Base-by-base conservation (phyloP, 1,140 invertebrate genomes). In the Physella acuta region DNA sequence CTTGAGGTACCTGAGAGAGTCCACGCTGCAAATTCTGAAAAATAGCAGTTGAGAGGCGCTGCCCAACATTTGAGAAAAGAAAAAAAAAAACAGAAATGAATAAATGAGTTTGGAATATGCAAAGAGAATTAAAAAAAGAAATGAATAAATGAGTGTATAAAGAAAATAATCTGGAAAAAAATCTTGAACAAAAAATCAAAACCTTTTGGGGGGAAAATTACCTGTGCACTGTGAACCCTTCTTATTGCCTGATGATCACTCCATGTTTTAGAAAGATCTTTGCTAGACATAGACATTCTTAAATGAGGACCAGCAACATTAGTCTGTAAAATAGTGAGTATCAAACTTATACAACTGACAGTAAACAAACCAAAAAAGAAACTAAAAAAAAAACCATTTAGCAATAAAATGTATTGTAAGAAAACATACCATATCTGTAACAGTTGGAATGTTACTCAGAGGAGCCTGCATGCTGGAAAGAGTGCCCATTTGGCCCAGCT, bases 201-300 rank as follows among this genome's bases (percentile, higher is more conserved):
- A n/a, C n/a, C n/a, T n/a, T n/a, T n/a, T n/a, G n/a, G n/a, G n/a
- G n/a, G n/a, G n/a, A n/a, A n/a, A 30, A 14, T 17, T n/a, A 68
- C 66, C 66, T 68, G 66, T 5, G 55, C 37, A 60, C 66, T 68
- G 37, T 60, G 53, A 3, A 51, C 55, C 34, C 66, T 59, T 28
- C 39, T 58, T 11, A 59, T 3, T 1, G 56, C 24, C 11, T 44
- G 59, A 33, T 39, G 55, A 14, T 68, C 66, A 59, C 30, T 33
- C 66, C 66, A 68, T 20, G 36, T 20, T 68, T 68, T 68, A 26
- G 66, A 30, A 26, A 44, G 39, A 14, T 68, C 66, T 60, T 68
- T 68, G 31, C 39, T 59, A 11, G 66, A 60, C 66, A 68, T 56
- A 34, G 64, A 66, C 37, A 44, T 62, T 44, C 28, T 37, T 14